Percentiles rank a stretch among this genome's conserved stretches.
Conservation (phyloP, 1,140 invertebrate species). For the Drosophila orosa region DNA sequence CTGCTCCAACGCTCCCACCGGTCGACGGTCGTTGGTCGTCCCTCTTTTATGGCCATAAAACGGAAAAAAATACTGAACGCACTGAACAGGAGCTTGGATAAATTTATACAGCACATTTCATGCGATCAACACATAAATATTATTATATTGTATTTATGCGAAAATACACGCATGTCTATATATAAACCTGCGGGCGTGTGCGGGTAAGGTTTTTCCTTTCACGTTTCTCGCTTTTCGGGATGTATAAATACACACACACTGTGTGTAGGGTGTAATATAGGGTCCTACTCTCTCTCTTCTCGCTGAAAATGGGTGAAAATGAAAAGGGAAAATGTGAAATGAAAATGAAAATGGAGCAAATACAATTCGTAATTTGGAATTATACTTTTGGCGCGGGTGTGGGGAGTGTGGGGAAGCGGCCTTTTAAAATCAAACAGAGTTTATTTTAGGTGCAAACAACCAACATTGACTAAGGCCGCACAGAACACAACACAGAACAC, state of each 20-base stretch:
- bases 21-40: not conserved
- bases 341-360: constrained; percentile 17
- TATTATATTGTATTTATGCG: constrained; percentile 67
- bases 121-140: constrained; percentile 81
- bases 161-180: constrained; percentile 36
- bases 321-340: constrained; percentile 17
- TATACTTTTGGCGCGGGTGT: not conserved
- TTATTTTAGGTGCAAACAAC: constrained; percentile 29
- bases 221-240: not conserved
- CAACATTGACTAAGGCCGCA: not conserved
- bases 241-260: constrained; percentile 15
- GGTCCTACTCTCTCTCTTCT: too few relatives aligned
- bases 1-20: constrained; percentile 3
- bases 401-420: too few relatives aligned
- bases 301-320: constrained; percentile 13
- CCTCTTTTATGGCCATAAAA: constrained; percentile 37
- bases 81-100: constrained; percentile 66
- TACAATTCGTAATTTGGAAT: constrained; percentile 14
- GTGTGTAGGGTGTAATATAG: not conserved
- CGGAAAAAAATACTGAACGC: constrained; percentile 31
- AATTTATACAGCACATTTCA: constrained; percentile 79
- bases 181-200: constrained; percentile 25
- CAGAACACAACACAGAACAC: not conserved
- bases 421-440: constrained; percentile 26
- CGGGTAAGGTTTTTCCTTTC: constrained; percentile 1